A percentile compares a stretch with the other conserved stretches of the same genome.
phyloP scores from a whole-genome alignment of 2,113 vertebrate species.

The Neolamprologus cancellatus region DNA sequence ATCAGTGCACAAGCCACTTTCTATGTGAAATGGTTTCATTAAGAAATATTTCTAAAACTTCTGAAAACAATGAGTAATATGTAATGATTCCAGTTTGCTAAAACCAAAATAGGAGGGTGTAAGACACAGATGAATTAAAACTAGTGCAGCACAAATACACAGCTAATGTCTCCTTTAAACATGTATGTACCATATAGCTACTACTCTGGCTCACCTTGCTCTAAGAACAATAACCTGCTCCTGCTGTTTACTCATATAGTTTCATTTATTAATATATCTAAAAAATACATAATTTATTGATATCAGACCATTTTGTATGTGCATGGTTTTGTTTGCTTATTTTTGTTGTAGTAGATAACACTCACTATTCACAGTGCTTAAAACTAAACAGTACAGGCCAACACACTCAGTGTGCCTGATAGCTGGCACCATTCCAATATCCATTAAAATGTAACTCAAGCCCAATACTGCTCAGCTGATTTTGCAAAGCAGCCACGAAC shows the following conservation, averaged over 20 bases:
- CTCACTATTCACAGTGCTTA: conserved; percentile 70
- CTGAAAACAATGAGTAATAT: not conserved
- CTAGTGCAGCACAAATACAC: conserved; percentile 57
- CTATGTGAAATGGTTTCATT: not conserved
- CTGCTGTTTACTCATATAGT: conserved; percentile 45
- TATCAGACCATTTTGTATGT: conserved; percentile 1
- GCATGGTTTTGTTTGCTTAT: not conserved
- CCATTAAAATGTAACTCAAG: conserved; percentile 5
- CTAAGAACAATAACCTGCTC: conserved; percentile 47
- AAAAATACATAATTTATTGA: conserved; percentile 48
- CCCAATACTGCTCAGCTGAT: conserved; percentile 19
- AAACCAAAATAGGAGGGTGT: conserved; percentile 24
- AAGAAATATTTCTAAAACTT: conserved; percentile 4
- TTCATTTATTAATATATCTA: conserved; percentile 48
- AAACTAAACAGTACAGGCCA: conserved; percentile 50
- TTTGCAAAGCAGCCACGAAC: conserved; percentile 15
- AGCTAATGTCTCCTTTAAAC: conserved; percentile 54
- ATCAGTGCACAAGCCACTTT: not conserved
- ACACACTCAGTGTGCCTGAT: conserved; percentile 15
- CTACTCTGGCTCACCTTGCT: conserved; percentile 45
- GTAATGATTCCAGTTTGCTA: not conserved
- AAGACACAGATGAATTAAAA: conserved; percentile 46
- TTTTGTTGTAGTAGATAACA: conserved; percentile 24
- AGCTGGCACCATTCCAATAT: conserved; percentile 41
- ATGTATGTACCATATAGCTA: conserved; percentile 57